These are phyloP conservation scores for Agrypnia vestita DNA, from an alignment of 1,140 invertebrate species.

Conservation along the genomic window DNA sequence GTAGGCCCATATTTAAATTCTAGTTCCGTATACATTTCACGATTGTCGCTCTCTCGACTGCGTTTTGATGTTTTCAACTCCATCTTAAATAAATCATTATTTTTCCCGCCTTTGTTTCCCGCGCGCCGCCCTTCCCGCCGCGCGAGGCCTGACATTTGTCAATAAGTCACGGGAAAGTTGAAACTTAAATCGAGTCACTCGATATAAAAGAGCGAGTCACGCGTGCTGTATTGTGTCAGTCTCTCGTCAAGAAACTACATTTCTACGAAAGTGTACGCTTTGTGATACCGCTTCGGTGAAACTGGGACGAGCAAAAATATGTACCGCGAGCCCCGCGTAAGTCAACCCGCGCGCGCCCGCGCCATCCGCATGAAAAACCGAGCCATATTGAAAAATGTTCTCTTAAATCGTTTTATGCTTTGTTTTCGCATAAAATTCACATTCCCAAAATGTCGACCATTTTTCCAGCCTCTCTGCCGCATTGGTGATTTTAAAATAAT, in stretches of 20 bases:
- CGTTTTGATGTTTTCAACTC: constrained; percentile 25
- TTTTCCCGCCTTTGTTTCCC: constrained; percentile 52
- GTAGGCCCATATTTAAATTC: too few relatives aligned
- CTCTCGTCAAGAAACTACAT: not conserved
- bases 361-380: constrained; percentile 33
- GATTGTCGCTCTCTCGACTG: not conserved
- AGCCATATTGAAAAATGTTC: constrained; percentile 58
- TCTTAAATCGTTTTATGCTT: constrained; percentile 57
- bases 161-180: not conserved
- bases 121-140: constrained; percentile 40
- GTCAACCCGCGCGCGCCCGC: constrained; percentile 8
- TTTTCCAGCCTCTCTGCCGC: constrained; percentile 5
- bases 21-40: not conserved
- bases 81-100: constrained; percentile 49
- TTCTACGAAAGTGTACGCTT: constrained; percentile 12
- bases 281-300: not conserved
- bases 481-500: constrained; percentile 20
- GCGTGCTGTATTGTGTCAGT: constrained; percentile 20
- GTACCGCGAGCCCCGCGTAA: not conserved
- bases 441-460: constrained; percentile 49
- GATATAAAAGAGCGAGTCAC: constrained; percentile 22
- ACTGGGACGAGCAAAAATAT: not conserved
- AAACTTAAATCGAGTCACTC: constrained; percentile 27
- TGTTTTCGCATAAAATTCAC: constrained; percentile 59
- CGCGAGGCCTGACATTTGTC: constrained; percentile 18